phyloP scores from a whole-genome alignment of 2,888 invertebrate species.

The Hemaris fuciformis region DNA sequence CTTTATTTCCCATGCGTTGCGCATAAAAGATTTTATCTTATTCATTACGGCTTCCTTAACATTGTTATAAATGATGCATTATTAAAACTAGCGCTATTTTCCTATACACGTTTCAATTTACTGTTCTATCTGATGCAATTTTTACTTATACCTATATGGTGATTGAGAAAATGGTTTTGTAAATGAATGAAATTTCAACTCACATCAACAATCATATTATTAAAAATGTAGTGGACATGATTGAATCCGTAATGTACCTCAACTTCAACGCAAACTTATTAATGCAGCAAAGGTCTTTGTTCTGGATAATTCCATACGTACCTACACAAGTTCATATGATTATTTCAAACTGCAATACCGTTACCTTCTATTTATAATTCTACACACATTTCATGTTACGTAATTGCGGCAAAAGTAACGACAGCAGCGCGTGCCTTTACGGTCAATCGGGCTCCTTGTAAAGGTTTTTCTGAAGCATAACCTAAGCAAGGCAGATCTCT shows the following conservation, averaged over 20 bases:
- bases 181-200: too few species aligned
- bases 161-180: too few species aligned
- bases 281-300: not conserved
- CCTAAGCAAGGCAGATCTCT: constrained; percentile 19
- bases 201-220: too few species aligned
- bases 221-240: not conserved
- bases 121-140: too few species aligned
- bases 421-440: constrained; percentile 46
- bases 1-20: not conserved
- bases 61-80: not conserved
- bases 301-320: not conserved
- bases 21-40: not conserved
- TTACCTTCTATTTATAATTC: not conserved
- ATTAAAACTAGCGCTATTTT: not conserved
- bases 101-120: too few species aligned
- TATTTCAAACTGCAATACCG: not conserved
- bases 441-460: constrained; percentile 29
- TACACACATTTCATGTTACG: not conserved
- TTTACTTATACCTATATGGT: too few species aligned
- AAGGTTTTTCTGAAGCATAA: not conserved
- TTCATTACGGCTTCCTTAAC: not conserved
- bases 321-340: not conserved
- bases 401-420: not conserved
- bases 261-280: not conserved
- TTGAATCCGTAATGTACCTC: not conserved